Percentiles rank a stretch among this genome's conserved stretches.
Conservation (phyloP, 1,140 invertebrate species). For the Meteorus sp. region DNA sequence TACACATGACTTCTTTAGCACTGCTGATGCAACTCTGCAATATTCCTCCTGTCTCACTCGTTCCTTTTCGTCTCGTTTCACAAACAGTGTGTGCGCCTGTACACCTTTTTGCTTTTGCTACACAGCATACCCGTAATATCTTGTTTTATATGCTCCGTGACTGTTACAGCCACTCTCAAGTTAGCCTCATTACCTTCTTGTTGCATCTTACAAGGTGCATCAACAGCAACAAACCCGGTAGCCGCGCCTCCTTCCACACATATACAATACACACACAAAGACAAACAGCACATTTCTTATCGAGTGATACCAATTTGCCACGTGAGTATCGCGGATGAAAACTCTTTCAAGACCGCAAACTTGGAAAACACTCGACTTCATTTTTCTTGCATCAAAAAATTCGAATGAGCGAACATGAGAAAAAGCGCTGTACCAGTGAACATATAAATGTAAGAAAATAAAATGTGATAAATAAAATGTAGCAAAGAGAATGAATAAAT, state of each 20-base stretch:
- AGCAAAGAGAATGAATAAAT: too few relatives aligned
- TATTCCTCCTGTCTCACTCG: too few relatives aligned
- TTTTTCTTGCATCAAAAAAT: too few relatives aligned
- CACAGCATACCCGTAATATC: constrained; percentile 30
- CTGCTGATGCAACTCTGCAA: too few relatives aligned
- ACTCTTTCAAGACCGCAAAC: not conserved
- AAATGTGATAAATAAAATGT: too few relatives aligned
- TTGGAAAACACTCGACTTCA: too few relatives aligned
- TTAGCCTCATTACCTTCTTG: constrained; percentile 31
- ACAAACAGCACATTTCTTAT: constrained; percentile 1
- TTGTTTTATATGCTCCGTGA: constrained; percentile 32
- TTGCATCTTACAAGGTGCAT: constrained; percentile 8
- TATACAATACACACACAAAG: too few relatives aligned
- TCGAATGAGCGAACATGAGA: too few relatives aligned
- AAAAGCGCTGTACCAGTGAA: too few relatives aligned
- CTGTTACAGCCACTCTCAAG: constrained; percentile 19
- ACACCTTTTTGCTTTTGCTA: constrained; percentile 11
- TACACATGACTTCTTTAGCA: not conserved
- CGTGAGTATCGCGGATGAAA: too few relatives aligned
- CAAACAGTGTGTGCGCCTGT: constrained; percentile 16
- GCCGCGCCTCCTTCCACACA: constrained; percentile 9
- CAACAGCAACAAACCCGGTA: constrained; percentile 10
- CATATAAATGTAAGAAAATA: too few relatives aligned
- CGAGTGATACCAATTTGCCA: constrained; percentile 12
- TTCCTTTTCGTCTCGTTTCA: too few relatives aligned